Evolutionary conservation across 2,797 vertebrate genomes (phyloP).

Genomic region (Staurois parvus): DNA sequence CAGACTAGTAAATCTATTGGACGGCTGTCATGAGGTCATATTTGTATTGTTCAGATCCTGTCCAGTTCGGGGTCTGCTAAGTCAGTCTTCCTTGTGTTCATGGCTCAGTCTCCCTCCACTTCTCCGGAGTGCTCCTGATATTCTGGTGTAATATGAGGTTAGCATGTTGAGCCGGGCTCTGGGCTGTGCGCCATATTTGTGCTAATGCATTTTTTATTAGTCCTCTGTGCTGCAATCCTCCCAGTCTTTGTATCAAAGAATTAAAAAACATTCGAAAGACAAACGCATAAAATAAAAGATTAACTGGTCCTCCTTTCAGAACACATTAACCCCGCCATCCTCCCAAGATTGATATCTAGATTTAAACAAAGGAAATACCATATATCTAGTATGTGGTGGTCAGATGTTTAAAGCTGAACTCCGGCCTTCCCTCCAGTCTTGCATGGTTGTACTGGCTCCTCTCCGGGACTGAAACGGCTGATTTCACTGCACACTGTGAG

Average conservation of each 20-base stretch:
- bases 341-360: neutral
- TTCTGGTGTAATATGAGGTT: constrained; percentile 12
- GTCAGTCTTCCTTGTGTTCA: too few relatives aligned
- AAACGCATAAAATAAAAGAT: constrained; percentile 43
- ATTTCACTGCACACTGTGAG: too few relatives aligned
- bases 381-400: too few relatives aligned
- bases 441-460: too few relatives aligned
- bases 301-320: constrained; percentile 3
- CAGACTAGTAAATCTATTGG: too few relatives aligned
- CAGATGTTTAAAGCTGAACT: too few relatives aligned
- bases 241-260: constrained; percentile 45
- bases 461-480: too few relatives aligned
- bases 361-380: too few relatives aligned
- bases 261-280: constrained; percentile 34
- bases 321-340: neutral
- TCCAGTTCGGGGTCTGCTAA: too few relatives aligned
- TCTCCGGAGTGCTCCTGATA: neutral
- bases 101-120: neutral
- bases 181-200: constrained; percentile 35
- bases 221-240: constrained; percentile 27
- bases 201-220: constrained; percentile 55
- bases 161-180: constrained; percentile 12
- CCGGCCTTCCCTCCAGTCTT: too few relatives aligned
- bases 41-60: too few relatives aligned
- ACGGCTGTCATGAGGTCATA: too few relatives aligned